Conservation (phyloP, 2,888 invertebrate species). For the Caenorhabditis sp. region DNA sequence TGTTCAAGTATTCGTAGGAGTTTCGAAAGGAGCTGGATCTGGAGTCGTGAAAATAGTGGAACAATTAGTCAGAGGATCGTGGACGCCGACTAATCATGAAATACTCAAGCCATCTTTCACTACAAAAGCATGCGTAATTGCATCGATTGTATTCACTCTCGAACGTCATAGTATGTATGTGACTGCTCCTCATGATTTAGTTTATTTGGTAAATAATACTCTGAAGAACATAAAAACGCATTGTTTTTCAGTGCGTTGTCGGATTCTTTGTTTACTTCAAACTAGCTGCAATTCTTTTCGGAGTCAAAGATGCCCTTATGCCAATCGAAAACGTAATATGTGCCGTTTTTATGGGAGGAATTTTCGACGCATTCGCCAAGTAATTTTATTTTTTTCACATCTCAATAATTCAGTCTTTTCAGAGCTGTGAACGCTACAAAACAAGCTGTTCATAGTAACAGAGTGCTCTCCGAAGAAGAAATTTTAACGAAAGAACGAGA, state of each 20-base stretch:
- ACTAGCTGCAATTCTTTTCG: slow-evolving; percentile 90
- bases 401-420: slow-evolving; percentile 5
- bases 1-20: slow-evolving; percentile 91
- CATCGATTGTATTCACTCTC: slow-evolving; percentile 91
- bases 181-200: slow-evolving; percentile 92
- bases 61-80: slow-evolving; percentile 91
- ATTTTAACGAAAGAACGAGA: slow-evolving; percentile 30
- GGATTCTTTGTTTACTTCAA: slow-evolving; percentile 74
- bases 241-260: slow-evolving; percentile 59
- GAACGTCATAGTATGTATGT: slow-evolving; percentile 96
- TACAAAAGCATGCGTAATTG: slow-evolving; percentile 79
- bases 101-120: slow-evolving; percentile 98
- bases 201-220: slow-evolving; percentile 84
- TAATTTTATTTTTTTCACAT: slow-evolving; percentile 15
- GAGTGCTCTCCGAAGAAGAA: slow-evolving; percentile 26
- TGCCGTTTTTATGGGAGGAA: slow-evolving; percentile 93
- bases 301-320: slow-evolving; percentile 96
- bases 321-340: slow-evolving; percentile 98
- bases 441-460: slow-evolving; percentile 29
- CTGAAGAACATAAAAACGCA: not conserved
- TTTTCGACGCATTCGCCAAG: slow-evolving; percentile 87
- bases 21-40: slow-evolving; percentile 89
- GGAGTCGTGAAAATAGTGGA: slow-evolving; percentile 92
- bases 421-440: slow-evolving; percentile 50
- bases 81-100: slow-evolving; percentile 98